A percentile compares a stretch with the other conserved stretches of the same genome.
phyloP scores from a whole-genome alignment of 2,888 invertebrate genomes.

The Cantharis rustica region DNA sequence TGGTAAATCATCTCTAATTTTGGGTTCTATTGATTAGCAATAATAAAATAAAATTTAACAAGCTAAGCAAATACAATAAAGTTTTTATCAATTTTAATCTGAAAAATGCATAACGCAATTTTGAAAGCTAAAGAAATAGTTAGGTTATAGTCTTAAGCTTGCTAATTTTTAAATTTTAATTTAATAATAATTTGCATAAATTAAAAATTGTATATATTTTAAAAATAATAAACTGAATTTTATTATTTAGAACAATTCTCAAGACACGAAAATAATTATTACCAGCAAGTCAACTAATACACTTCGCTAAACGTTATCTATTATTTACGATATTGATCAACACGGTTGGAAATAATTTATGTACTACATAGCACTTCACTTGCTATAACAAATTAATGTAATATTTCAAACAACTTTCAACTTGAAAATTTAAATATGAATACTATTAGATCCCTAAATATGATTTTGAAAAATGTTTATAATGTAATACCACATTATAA shows the following conservation, averaged over 20 bases:
- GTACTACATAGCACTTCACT: background rate
- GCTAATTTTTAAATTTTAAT: too few species aligned
- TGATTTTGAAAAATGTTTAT: background rate
- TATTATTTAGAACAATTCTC: background rate
- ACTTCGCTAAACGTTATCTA: background rate
- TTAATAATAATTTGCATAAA: too few species aligned
- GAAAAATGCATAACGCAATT: too few species aligned
- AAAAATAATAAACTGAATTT: background rate
- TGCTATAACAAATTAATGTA: background rate
- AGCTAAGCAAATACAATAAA: too few species aligned
- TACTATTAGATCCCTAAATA: background rate
- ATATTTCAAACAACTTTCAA: background rate
- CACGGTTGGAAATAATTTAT: slow-evolving; percentile 2
- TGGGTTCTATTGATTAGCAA: too few species aligned
- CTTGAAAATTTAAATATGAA: background rate
- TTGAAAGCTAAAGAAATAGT: too few species aligned
- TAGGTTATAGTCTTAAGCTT: too few species aligned
- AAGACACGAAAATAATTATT: background rate
- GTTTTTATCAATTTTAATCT: too few species aligned
- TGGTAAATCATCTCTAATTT: too few species aligned
- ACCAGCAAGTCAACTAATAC: background rate
- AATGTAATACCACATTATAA: background rate
- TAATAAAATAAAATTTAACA: too few species aligned
- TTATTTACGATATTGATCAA: background rate
- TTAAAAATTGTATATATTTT: background rate